Percentiles rank a stretch among this genome's conserved stretches.
Evolutionary conservation across 2,888 invertebrate genomes (phyloP).

Genomic region (Dolichomitus sp.): DNA sequence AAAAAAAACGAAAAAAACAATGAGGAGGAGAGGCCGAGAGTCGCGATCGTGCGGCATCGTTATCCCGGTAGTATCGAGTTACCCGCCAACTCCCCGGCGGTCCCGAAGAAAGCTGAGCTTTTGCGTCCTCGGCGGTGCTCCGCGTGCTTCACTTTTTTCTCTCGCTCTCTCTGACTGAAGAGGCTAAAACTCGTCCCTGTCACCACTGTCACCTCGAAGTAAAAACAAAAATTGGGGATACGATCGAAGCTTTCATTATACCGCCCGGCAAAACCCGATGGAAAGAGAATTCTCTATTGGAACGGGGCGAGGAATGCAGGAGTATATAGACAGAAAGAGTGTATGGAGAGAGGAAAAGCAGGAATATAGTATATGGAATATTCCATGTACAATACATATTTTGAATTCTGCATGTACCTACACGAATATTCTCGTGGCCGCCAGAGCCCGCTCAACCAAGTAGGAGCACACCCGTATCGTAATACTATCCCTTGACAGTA

Average conservation of each 20-base stretch:
- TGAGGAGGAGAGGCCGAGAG: conserved; percentile 3
- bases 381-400: neutral
- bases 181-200: neutral
- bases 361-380: conserved; percentile 26
- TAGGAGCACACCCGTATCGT: conserved; percentile 43
- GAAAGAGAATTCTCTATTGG: neutral
- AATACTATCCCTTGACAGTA: conserved; percentile 60
- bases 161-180: neutral
- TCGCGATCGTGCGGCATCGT: conserved; percentile 34
- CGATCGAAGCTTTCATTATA: conserved; percentile 47
- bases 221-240: conserved; percentile 50
- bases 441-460: conserved; percentile 22
- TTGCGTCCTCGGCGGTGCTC: conserved; percentile 8
- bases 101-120: conserved; percentile 45
- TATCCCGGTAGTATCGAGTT: conserved; percentile 50
- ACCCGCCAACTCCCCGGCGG: conserved; percentile 25
- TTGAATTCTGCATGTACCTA: conserved; percentile 29
- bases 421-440: conserved; percentile 49
- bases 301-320: conserved; percentile 17
- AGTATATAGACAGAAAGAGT: conserved; percentile 13
- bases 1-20: conserved; percentile 1
- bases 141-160: neutral
- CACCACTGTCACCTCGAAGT: neutral
- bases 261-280: neutral
- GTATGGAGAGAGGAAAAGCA: conserved; percentile 24